Evolutionary conservation across 2,797 vertebrate genomes (phyloP), one percentile per base, ranked within the genome.

Genomic region (Thaleichthys pacificus): DNA sequence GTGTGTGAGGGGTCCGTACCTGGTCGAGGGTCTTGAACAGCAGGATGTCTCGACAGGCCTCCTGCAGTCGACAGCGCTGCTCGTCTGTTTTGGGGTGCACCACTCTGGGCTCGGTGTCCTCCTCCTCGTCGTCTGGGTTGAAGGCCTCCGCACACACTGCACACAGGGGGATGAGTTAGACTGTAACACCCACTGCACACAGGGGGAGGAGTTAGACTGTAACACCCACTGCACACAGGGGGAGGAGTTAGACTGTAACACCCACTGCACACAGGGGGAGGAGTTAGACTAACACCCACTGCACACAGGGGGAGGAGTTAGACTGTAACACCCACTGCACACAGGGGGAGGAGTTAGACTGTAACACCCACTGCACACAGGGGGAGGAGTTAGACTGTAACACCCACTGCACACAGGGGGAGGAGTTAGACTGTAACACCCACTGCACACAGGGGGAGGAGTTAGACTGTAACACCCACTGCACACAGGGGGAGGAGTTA

Each of bases 1-100:
- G 17, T 6, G 51, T 56, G 51, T 4, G 19, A 8, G 0, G 7
- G 24, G 35, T 28, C 15, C 22, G 17, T 95, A 98, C 97, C 95
- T 96, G 96, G 86, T 99, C 97, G 73, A 99, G 93, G 85, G 95
- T 98, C 94, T 98, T 99, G 89, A 99, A 99, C 77, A 99, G 91
- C 35, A 99, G 92, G 84, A 99, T 99, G 90, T 99, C 97, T 94
- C 94, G 92, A 85, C 97, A 99, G 69, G 97, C 94, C 86, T 99
- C 97, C 88, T 99, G 97, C 89, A 99, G 93, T 89, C 97, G 92
- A 91, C 93, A 95, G 90, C 97, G 94, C 86, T 99, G 97, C 65
- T 95, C 96, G 63, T 99, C 97, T 89, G 96, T 97, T 95, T 99
- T 99, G 70, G 97, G 97, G 86, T 98, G 93, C 84, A 98, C 94